Percentiles rank a stretch among this genome's conserved stretches.
phyloP scores from a whole-genome alignment of 2,113 vertebrate genomes.

The Cryptomyrus ogoouensis region DNA sequence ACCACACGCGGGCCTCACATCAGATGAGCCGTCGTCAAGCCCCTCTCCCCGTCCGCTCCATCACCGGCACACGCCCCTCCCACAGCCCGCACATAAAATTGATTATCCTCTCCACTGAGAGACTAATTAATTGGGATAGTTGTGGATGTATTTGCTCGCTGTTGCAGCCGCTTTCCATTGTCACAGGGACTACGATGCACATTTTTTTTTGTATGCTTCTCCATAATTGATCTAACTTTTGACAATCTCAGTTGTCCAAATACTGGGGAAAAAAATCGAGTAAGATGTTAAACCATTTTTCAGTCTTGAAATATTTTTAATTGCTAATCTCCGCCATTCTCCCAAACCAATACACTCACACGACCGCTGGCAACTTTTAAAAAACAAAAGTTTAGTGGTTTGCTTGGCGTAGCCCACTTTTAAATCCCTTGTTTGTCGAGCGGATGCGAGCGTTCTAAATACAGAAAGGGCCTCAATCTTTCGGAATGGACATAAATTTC shows the following conservation, averaged over 20 bases:
- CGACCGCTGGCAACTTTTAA: conserved; percentile 19
- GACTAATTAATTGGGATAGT: conserved; percentile 42
- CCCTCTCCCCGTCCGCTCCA: conserved; percentile 36
- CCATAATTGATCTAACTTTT: neutral
- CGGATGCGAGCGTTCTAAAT: conserved; percentile 64
- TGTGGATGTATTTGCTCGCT: conserved; percentile 48
- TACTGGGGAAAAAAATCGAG: neutral
- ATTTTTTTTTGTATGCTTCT: conserved; percentile 25
- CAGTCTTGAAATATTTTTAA: neutral
- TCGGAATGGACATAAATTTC: conserved; percentile 75
- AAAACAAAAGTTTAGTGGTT: conserved; percentile 38
- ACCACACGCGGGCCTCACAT: conserved; percentile 64
- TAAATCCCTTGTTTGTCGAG: conserved; percentile 72
- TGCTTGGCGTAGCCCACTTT: conserved; percentile 58
- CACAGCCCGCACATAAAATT: conserved; percentile 58
- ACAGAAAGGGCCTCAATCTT: conserved; percentile 49
- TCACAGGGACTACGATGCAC: neutral
- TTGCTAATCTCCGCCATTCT: neutral
- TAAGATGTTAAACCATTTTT: neutral
- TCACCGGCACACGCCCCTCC: conserved; percentile 24
- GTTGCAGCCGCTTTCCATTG: conserved; percentile 26
- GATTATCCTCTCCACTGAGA: conserved; percentile 57
- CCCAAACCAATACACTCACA: neutral
- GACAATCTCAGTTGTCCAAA: neutral
- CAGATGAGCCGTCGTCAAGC: conserved; percentile 54